Percentiles rank a stretch among this genome's conserved stretches.
phyloP scores from a whole-genome alignment of 2,113 vertebrate species.

The Chitala chitala region DNA sequence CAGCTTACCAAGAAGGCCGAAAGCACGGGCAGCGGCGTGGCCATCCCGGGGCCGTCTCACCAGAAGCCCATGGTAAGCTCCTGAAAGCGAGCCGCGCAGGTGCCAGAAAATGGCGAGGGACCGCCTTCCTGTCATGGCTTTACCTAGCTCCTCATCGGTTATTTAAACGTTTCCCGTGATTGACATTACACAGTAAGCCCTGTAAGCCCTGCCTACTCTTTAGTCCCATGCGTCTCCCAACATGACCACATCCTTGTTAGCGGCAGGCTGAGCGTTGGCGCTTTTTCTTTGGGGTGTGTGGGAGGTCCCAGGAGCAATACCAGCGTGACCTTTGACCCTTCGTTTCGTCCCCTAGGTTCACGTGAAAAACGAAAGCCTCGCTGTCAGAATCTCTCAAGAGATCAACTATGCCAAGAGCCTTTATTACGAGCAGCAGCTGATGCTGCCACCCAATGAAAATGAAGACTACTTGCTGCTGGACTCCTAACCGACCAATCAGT shows the following conservation, averaged over 20 bases:
- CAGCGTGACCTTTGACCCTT: background rate
- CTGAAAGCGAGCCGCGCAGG: background rate
- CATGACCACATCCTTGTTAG: background rate
- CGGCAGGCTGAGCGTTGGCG: background rate
- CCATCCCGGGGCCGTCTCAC: constrained; percentile 89
- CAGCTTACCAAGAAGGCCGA: constrained; percentile 95
- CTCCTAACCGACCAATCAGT: constrained; percentile 56
- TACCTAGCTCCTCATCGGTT: too few species aligned
- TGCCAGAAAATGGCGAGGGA: too few species aligned
- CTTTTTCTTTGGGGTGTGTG: background rate
- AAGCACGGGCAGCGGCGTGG: constrained; percentile 77
- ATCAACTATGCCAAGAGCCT: constrained; percentile 99
- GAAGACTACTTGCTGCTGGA: constrained; percentile 78
- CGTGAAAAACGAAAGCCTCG: constrained; percentile 83
- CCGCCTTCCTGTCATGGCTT: too few species aligned
- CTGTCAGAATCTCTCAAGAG: constrained; percentile 90
- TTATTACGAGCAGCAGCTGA: constrained; percentile 96
- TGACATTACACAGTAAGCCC: background rate
- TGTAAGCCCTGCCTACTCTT: background rate
- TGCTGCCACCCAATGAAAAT: constrained; percentile 79
- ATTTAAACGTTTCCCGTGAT: background rate
- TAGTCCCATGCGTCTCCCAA: background rate
- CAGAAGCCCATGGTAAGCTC: constrained; percentile 91
- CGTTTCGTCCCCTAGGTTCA: constrained; percentile 70
- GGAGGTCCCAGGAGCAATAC: background rate